A percentile compares a stretch with the other conserved stretches of the same genome.
These are phyloP conservation scores for Zoanthus sansibaricus DNA, from an alignment of 92 coral and sea anemone genomes.

Conservation along the genomic window DNA sequence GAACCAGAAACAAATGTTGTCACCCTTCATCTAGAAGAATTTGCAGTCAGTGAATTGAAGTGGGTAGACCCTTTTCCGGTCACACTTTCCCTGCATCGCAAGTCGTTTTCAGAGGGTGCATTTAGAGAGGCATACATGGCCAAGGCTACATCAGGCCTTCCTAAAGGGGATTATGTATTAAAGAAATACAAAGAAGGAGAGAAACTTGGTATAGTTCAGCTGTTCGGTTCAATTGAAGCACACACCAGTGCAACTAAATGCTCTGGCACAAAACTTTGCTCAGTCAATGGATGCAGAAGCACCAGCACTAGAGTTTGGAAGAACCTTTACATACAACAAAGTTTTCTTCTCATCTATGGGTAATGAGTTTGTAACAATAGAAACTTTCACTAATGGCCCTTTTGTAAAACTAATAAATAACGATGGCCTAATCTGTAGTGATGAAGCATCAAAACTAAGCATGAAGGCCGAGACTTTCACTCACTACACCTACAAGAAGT, in stretches of 20 bases:
- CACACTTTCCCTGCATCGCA: conserved; percentile 33
- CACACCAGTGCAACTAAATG: conserved; percentile 51
- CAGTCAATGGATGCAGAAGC: conserved; percentile 39
- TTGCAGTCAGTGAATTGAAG: conserved; percentile 22
- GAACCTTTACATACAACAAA: conserved; percentile 36
- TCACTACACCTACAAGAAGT: conserved; percentile 56
- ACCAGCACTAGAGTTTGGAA: conserved; percentile 36
- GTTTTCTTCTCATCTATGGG: conserved; percentile 45
- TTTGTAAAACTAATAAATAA: conserved; percentile 40
- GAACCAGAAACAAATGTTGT: conserved; percentile 34
- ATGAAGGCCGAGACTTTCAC: conserved; percentile 67
- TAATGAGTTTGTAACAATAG: conserved; percentile 39
- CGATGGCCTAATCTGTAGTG: conserved; percentile 15
- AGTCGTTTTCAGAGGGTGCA: conserved; percentile 37
- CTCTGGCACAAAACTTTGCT: conserved; percentile 46
- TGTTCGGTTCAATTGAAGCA: conserved; percentile 40
- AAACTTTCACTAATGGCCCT: conserved; percentile 28
- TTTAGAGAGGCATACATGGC: conserved; percentile 50
- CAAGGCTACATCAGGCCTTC: conserved; percentile 34
- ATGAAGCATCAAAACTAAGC: conserved; percentile 48
- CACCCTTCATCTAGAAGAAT: conserved; percentile 45
- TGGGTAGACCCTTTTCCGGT: conserved; percentile 40
- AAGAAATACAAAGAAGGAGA: conserved; percentile 32
- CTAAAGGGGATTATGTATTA: conserved; percentile 44
- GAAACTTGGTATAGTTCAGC: conserved; percentile 18